A percentile compares a stretch with the other conserved stretches of the same genome.
Evolutionary conservation across 2,113 vertebrate genomes (phyloP).

Genomic region (Cyphomyrus plagiostoma): DNA sequence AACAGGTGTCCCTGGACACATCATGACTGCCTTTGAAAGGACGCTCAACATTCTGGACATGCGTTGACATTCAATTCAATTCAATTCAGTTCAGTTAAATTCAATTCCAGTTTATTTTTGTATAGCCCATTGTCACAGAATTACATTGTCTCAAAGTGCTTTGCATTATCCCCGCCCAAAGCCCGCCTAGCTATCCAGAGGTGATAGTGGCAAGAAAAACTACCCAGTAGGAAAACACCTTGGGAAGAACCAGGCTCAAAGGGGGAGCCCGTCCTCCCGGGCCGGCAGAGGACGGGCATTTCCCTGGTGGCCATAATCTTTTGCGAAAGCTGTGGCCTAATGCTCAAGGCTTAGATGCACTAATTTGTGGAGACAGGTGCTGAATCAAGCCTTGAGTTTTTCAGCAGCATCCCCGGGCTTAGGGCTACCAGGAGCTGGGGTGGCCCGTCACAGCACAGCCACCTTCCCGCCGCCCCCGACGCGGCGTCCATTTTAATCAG

Average conservation of each 20-base stretch:
- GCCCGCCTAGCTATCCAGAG: background rate
- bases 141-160: background rate
- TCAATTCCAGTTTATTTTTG: background rate
- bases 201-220: background rate
- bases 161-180: background rate
- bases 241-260: background rate
- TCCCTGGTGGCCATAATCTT: background rate
- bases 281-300: background rate
- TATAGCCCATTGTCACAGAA: background rate
- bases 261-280: background rate
- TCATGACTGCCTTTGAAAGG: background rate
- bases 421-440: background rate
- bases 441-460: background rate
- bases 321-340: background rate
- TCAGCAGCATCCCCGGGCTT: background rate
- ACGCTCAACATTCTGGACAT: background rate
- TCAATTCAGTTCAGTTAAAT: background rate
- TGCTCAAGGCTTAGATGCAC: background rate
- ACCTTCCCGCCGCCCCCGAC: background rate
- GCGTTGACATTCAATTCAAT: background rate
- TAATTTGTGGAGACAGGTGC: background rate
- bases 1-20: background rate
- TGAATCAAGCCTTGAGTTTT: background rate
- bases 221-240: background rate
- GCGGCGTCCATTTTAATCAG: slow-evolving; percentile 3